Conservation (phyloP, 1,140 invertebrate genomes). For the Bombus consobrinus region DNA sequence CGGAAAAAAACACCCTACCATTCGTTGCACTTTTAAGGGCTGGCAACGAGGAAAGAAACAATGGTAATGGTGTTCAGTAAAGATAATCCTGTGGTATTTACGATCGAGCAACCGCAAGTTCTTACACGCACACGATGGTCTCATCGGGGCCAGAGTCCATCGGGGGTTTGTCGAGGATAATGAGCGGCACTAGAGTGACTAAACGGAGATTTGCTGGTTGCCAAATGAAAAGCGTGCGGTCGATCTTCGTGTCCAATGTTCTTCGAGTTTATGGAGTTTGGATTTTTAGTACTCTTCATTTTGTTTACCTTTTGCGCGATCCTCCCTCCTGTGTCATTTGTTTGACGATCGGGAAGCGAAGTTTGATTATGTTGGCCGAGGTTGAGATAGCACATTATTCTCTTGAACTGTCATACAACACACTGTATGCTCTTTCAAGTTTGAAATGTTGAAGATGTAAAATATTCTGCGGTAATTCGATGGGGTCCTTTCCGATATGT, state of each 20-base stretch:
- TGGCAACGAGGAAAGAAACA: constrained; percentile 7
- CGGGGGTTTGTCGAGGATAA: not conserved
- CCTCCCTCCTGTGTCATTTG: not conserved
- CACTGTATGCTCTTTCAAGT: too few species aligned
- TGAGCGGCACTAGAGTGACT: constrained; percentile 29
- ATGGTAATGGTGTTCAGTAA: not conserved
- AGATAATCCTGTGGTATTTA: constrained; percentile 57
- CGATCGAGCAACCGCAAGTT: constrained; percentile 44
- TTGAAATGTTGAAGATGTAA: too few species aligned
- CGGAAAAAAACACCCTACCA: not conserved
- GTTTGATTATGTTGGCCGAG: not conserved
- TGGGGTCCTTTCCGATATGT: too few species aligned
- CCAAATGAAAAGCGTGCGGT: not conserved
- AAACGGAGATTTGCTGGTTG: constrained; percentile 43
- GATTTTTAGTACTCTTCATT: not conserved
- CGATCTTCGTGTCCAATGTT: not conserved
- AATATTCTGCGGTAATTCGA: too few species aligned
- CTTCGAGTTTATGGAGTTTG: too few species aligned
- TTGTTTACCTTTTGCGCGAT: not conserved
- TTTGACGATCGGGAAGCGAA: accelerated
- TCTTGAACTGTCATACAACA: too few species aligned
- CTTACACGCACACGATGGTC: constrained; percentile 24
- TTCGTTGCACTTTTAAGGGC: not conserved
- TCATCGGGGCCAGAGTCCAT: not conserved
- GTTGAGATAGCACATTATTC: too few species aligned